Evolutionary conservation across 2,797 vertebrate genomes (phyloP).

Genomic region (Periophthalmus magnuspinnatus): DNA sequence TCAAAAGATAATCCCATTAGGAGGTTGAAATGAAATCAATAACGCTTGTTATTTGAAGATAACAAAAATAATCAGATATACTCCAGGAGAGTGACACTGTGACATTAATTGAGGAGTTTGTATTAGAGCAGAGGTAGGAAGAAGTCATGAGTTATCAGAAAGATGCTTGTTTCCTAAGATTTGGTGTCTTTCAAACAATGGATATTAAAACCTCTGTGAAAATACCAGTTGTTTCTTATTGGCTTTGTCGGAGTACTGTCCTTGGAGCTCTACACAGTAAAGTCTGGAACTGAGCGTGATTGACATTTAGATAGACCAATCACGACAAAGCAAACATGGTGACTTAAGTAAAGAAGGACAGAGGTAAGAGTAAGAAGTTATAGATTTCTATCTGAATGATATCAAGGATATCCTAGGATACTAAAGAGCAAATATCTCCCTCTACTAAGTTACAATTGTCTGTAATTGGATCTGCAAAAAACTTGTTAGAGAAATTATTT

Average conservation of each 20-base stretch:
- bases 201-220: no score
- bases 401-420: background rate
- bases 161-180: conserved; percentile 62
- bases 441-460: no score
- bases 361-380: no score
- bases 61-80: conserved; percentile 47
- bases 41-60: conserved; percentile 44
- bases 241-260: background rate
- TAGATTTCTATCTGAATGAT: background rate
- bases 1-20: conserved; percentile 27
- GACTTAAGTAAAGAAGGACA: background rate
- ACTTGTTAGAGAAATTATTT: background rate
- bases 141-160: conserved; percentile 20
- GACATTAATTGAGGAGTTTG: conserved; percentile 34
- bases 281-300: background rate
- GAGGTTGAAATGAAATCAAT: conserved; percentile 57
- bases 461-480: background rate
- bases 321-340: background rate
- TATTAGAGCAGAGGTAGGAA: conserved; percentile 8
- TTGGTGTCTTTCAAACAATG: conserved; percentile 6
- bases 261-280: background rate
- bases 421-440: background rate
- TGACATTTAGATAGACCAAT: background rate
- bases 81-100: conserved; percentile 34
- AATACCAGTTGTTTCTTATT: background rate